Conservation (phyloP, 2,113 vertebrate genomes). For the Chaetodon trifascialis region DNA sequence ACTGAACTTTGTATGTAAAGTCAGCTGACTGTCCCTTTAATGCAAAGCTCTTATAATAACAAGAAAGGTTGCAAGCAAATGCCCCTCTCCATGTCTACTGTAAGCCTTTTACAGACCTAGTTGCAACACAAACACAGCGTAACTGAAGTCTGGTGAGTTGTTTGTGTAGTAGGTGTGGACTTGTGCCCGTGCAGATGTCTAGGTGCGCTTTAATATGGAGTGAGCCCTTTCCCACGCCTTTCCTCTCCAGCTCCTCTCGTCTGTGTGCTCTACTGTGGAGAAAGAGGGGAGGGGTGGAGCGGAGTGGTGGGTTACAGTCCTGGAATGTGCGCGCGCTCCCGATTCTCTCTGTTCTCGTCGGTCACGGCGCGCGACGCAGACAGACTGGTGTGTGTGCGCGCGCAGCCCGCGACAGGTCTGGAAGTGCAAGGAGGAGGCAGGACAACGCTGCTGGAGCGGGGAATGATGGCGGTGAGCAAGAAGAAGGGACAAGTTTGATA, state of each 20-base stretch:
- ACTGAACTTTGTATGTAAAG: conserved; percentile 19
- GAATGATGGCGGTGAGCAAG: conserved; percentile 82
- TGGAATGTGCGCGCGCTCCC: conserved; percentile 85
- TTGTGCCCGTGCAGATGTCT: conserved; percentile 7
- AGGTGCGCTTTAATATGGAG: conserved; percentile 39
- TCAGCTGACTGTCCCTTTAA: neutral
- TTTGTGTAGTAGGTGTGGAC: conserved; percentile 25
- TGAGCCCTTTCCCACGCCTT: conserved; percentile 73
- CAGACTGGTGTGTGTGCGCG: conserved; percentile 53
- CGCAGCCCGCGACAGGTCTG: conserved; percentile 80
- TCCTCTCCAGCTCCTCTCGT: conserved; percentile 41
- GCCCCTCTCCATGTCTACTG: neutral
- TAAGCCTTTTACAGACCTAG: neutral
- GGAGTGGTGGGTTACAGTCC: conserved; percentile 73
- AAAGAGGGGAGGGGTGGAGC: conserved; percentile 47
- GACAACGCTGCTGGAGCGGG: conserved; percentile 69
- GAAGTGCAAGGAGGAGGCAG: conserved; percentile 63
- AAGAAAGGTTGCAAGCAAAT: conserved; percentile 4
- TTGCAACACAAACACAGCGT: neutral
- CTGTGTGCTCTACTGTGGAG: neutral
- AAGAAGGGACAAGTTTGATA: conserved; percentile 79
- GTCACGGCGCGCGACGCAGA: conserved; percentile 46
- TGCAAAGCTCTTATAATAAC: neutral
- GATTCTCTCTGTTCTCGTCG: conserved; percentile 48
- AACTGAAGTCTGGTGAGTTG: neutral